phyloP scores from a whole-genome alignment of 2,888 invertebrate species.

The Tribolium freemani region DNA sequence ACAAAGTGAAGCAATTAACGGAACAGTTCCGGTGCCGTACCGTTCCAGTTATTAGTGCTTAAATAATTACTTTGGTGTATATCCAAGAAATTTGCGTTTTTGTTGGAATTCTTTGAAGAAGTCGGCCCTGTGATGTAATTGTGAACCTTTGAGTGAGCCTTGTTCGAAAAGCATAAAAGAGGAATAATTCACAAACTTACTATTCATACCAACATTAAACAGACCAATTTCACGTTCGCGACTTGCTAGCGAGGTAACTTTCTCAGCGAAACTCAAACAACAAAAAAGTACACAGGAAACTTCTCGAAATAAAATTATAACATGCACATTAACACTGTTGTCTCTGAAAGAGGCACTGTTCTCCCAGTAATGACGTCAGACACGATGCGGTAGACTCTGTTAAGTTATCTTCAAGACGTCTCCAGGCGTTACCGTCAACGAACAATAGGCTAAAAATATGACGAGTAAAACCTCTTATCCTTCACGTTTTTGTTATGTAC shows the following conservation, averaged over 20 bases:
- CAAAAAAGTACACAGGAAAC: constrained; percentile 33
- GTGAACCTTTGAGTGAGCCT: constrained; percentile 12
- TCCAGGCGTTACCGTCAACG: constrained; percentile 32
- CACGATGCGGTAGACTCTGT: constrained; percentile 32
- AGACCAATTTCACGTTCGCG: constrained; percentile 33
- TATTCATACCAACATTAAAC: constrained; percentile 44
- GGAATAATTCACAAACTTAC: constrained; percentile 38
- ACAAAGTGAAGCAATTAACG: constrained; percentile 26
- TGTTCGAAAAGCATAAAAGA: constrained; percentile 33
- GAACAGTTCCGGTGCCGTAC: constrained; percentile 6
- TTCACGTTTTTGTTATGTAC: constrained; percentile 24
- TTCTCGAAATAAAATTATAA: constrained; percentile 56
- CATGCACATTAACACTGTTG: constrained; percentile 56
- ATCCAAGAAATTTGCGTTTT: constrained; percentile 10
- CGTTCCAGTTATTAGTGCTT: constrained; percentile 17
- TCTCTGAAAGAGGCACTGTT: constrained; percentile 36
- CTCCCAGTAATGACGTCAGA: constrained; percentile 37
- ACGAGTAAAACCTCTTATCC: constrained; percentile 36
- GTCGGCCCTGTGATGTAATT: constrained; percentile 20
- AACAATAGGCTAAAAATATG: constrained; percentile 34
- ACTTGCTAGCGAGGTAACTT: constrained; percentile 33
- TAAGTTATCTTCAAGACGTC: constrained; percentile 36
- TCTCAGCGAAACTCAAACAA: constrained; percentile 32
- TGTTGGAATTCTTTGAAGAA: constrained; percentile 10
- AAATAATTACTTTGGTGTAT: constrained; percentile 18